These are phyloP conservation scores for Ferdinandea cuprea DNA, from an alignment of 2,888 invertebrate species.

Conservation along the genomic window DNA sequence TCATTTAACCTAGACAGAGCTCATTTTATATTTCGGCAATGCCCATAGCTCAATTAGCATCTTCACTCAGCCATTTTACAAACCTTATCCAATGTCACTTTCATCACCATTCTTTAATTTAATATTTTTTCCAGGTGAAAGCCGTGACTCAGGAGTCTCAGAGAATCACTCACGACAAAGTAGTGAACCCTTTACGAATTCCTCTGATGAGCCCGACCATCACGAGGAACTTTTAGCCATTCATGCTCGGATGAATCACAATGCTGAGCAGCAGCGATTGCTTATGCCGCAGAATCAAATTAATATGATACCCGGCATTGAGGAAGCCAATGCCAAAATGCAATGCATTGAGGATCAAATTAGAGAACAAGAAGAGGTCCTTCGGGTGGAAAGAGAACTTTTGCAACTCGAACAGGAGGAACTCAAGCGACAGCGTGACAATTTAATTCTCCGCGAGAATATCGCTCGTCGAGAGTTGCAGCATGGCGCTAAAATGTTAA, in stretches of 20 bases:
- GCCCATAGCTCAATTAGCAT: too few relatives aligned
- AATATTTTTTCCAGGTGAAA: constrained; percentile 85
- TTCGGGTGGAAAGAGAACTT: constrained; percentile 91
- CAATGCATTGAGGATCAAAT: constrained; percentile 87
- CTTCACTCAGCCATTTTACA: neutral
- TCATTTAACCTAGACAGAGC: too few relatives aligned
- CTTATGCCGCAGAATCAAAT: constrained; percentile 77
- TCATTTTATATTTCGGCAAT: too few relatives aligned
- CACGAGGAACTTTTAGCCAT: constrained; percentile 86
- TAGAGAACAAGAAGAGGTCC: constrained; percentile 88
- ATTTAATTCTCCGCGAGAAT: constrained; percentile 87
- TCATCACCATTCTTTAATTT: too few relatives aligned
- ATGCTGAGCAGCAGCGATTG: constrained; percentile 65
- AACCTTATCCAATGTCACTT: too few relatives aligned
- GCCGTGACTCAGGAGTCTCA: constrained; percentile 91
- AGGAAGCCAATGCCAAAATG: constrained; percentile 84
- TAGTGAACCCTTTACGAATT: constrained; percentile 90
- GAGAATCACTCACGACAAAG: constrained; percentile 91
- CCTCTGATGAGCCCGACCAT: constrained; percentile 87
- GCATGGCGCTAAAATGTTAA: constrained; percentile 82
- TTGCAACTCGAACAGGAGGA: constrained; percentile 91
- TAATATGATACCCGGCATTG: constrained; percentile 84
- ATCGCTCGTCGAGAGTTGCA: constrained; percentile 85
- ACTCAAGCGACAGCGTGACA: constrained; percentile 89
- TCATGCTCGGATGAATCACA: constrained; percentile 76